Base-by-base conservation (phyloP, 2,888 invertebrate genomes). In the Eremobia ochroleuca region DNA sequence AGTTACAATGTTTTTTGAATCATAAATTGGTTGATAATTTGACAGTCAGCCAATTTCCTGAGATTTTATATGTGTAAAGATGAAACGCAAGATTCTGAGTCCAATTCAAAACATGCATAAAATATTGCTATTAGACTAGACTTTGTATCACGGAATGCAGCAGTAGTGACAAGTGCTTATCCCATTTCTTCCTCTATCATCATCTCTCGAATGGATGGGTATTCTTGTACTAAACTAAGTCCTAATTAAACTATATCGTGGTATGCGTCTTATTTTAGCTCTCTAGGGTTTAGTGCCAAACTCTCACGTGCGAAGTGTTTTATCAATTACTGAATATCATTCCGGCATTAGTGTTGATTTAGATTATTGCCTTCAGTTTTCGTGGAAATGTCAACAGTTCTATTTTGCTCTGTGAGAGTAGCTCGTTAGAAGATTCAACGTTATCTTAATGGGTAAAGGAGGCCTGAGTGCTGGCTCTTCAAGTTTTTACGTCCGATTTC, bases 291-390 rank as follows among this genome's bases (percentile, higher is more conserved):
- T 79, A 59, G 76, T 94, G 95, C 95, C 95, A 95, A 94, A 87
- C 86, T 83, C 88, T 91, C 95, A 95, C 95, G 95, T 95, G 95
- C 86, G 91, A 94, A 92, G 81, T 85, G 83, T 87, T 87, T 91
- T 92, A 91, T 92, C 92, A 92, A 91, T 91, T 92, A 90, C 90
- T 71, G 83, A 89, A 91, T 93, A 87, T 91, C 89, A 91, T 93
- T 91, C 92, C 91, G 90, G 91, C 91, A 89, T 72, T 77, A 90
- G 89, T 90, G 91, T 90, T 87, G 86, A 87, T 87, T 88, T 88
- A 83, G 77, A 74, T 77, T 83, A 87, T 85, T 83, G 86, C 88
- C 76, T 83, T 82, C 82, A 85, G 82, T 86, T 85, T 84, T 82
- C 84, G 84, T 87, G 85, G 88, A 92, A 91, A 91, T 92, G 87